Evolutionary conservation across 2,888 invertebrate genomes (phyloP), one percentile per base, ranked within the genome.

Genomic region (Cephus sareptanus): DNA sequence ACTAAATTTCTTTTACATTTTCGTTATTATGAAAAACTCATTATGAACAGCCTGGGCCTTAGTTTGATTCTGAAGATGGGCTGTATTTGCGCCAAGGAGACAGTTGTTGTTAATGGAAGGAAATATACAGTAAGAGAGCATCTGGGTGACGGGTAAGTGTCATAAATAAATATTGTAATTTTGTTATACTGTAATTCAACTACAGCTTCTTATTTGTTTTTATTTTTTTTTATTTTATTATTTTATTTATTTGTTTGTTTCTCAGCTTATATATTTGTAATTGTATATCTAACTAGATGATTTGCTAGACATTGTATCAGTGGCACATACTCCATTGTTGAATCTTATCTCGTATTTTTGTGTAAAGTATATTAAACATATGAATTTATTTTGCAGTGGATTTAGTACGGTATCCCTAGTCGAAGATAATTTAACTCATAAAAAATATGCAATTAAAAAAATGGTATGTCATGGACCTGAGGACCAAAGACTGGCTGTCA

Each of bases 341-440:
- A 15, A 40, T 40, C 37, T 40, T 40, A 40, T 40, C 1, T 40
- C 37, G 15, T 40, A 15, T 40, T 4, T 40, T 40, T 15, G 13
- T 40, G 13, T 4, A 40, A 15, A 15, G 15, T 40, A n/a, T 79
- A 69, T 75, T 13, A 40, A 69, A 68, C 15, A 56, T 76, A 71
- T 75, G 33, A 40, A 35, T 83, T 80, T 81, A 79, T 79, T 83
- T 92, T 93, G 75, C 90, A 97, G 97, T 12, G 97, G 97, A 13
- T 97, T 97, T 89, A 97, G 97, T 87, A 94, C 95, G 75, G 96
- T 97, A 76, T 95, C 95, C 87, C 92, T 97, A 83, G 95, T 95
- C 0, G 96, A 96, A 90, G 95, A 96, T 88, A 88, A 92, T 1
- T 84, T 93, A 56, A 95, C 94, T 6, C 94, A 94, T 84, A 94